These are phyloP conservation scores for Nanorana parkeri DNA, from an alignment of 2,113 vertebrate species.

Conservation along the genomic window DNA sequence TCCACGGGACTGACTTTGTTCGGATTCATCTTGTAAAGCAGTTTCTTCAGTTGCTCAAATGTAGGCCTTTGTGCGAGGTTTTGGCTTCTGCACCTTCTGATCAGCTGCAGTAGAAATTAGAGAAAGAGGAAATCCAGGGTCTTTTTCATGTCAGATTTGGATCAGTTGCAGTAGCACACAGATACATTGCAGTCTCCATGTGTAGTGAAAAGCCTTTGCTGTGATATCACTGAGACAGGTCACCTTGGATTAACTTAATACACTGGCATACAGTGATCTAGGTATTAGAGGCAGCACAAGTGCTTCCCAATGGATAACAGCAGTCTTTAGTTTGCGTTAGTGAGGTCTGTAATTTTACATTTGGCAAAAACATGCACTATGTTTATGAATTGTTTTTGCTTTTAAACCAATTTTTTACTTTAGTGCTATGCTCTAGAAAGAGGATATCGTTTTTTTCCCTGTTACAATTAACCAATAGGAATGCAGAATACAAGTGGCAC, in stretches of 20 bases:
- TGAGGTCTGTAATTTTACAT: no score
- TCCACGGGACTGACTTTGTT: constrained; percentile 86
- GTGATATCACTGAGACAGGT: constrained; percentile 23
- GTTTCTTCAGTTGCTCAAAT: constrained; percentile 85
- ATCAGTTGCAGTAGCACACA: constrained; percentile 25
- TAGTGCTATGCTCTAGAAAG: no score
- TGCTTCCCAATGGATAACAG: not conserved
- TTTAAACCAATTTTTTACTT: no score
- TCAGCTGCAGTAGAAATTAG: constrained; percentile 71
- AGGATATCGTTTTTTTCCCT: no score
- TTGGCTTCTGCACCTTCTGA: constrained; percentile 76
- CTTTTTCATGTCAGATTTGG: constrained; percentile 15
- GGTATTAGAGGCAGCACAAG: constrained; percentile 40
- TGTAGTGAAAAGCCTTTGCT: constrained; percentile 18
- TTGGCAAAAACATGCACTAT: no score
- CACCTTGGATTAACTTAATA: constrained; percentile 58
- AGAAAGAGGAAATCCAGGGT: constrained; percentile 41
- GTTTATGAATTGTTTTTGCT: no score
- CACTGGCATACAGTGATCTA: constrained; percentile 45
- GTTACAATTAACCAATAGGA: no score
- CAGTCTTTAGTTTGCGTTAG: no score
- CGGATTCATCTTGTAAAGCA: constrained; percentile 82
- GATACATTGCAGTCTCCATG: constrained; percentile 51
- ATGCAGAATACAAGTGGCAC: no score
- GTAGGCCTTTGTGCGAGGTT: constrained; percentile 79